phyloP scores from a whole-genome alignment of 2,797 vertebrate genomes.

The Tapirus indicus region DNA sequence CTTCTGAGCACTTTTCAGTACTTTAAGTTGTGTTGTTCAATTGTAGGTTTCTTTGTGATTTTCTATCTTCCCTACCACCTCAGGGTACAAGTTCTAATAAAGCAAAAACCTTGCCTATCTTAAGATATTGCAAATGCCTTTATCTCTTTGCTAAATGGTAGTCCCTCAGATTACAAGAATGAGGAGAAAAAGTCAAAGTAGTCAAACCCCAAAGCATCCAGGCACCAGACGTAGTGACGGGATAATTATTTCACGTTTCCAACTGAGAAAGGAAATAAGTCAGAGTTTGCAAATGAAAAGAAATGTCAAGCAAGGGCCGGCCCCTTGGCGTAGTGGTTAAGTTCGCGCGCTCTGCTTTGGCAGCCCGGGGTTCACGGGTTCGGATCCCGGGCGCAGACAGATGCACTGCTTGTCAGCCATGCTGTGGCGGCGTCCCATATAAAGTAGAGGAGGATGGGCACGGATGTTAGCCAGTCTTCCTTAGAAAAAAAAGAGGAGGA shows the following conservation, averaged over 20 bases:
- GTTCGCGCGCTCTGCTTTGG: no score
- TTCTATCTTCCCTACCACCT: not conserved
- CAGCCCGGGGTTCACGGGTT: no score
- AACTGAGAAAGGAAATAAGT: not conserved
- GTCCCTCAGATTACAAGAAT: not conserved
- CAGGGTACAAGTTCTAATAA: not conserved
- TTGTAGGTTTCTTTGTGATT: not conserved
- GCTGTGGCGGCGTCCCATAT: no score
- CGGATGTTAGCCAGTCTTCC: no score
- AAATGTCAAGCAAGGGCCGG: not conserved
- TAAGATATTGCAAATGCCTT: not conserved
- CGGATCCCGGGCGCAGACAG: no score
- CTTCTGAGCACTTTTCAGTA: not conserved
- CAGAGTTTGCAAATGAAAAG: not conserved
- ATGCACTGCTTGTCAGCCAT: no score
- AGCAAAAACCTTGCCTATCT: not conserved
- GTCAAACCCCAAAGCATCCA: not conserved
- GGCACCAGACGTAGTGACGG: not conserved
- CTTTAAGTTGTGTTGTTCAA: not conserved
- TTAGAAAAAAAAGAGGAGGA: no score
- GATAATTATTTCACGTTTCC: not conserved
- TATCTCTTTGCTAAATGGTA: slow-evolving; percentile 10
- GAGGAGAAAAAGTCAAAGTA: not conserved
- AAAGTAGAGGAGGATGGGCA: no score
- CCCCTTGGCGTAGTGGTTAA: no score